phyloP scores from a whole-genome alignment of 2,888 invertebrate species.

The Rotaria socialis region DNA sequence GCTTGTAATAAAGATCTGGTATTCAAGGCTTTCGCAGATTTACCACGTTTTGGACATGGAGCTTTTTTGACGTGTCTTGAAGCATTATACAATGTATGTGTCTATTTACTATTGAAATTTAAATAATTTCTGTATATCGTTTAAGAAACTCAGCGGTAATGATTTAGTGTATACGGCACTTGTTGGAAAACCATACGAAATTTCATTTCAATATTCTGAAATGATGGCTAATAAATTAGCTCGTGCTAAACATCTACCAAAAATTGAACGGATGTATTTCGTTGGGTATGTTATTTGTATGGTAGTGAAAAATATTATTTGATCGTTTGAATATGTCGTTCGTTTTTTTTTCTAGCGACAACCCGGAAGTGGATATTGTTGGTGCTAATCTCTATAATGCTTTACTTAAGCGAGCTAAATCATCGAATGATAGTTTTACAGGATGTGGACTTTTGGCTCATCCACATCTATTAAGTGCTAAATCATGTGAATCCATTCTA shows the following conservation, averaged over 20 bases:
- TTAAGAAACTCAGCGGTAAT: conserved; percentile 57
- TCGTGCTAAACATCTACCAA: background rate
- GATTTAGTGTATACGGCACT: conserved; percentile 55
- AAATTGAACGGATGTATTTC: conserved; percentile 54
- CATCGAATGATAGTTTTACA: background rate
- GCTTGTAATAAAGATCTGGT: conserved; percentile 60
- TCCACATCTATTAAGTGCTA: background rate
- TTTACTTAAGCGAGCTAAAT: background rate
- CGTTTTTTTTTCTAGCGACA: conserved; percentile 52
- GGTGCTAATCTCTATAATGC: conserved; percentile 52
- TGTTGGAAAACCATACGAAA: conserved; percentile 59
- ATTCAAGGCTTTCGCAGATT: conserved; percentile 59
- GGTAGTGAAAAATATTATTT: background rate
- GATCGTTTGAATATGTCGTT: too few species aligned
- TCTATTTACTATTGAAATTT: background rate
- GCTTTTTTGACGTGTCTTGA: conserved; percentile 58
- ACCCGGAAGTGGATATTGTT: conserved; percentile 57
- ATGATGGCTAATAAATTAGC: conserved; percentile 51
- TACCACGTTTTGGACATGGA: conserved; percentile 59
- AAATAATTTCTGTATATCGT: background rate
- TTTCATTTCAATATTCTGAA: conserved; percentile 58
- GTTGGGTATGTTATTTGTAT: conserved; percentile 54
- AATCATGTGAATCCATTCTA: conserved; percentile 36
- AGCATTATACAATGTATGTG: conserved; percentile 55
- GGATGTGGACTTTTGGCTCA: background rate